phyloP scores from a whole-genome alignment of 2,113 vertebrate species.

The Tichodroma muraria region DNA sequence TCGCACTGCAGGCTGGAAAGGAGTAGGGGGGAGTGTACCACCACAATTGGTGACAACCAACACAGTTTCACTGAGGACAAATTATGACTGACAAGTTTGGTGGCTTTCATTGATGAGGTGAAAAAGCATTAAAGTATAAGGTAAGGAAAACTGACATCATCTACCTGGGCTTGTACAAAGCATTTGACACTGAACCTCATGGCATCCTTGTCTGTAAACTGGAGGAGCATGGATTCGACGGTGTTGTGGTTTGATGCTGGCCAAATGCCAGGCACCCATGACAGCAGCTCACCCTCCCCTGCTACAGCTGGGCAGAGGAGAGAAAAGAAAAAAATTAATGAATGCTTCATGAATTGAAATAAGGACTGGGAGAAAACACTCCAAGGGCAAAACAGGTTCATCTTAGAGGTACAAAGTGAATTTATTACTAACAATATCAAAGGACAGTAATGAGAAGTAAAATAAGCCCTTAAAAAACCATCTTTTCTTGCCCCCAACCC shows the following conservation, averaged over 20 bases:
- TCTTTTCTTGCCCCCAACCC: background rate
- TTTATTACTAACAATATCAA: background rate
- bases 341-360: background rate
- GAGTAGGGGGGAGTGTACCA: background rate
- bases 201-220: background rate
- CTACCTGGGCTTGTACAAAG: background rate
- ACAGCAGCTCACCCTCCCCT: background rate
- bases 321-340: background rate
- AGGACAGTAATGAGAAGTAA: background rate
- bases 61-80: background rate
- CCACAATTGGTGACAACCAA: background rate
- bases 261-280: rapidly evolving
- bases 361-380: background rate
- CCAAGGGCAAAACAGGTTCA: background rate
- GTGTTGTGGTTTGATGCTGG: background rate
- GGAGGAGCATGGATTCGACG: background rate
- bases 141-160: background rate
- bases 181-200: background rate
- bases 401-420: background rate
- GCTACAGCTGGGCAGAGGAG: background rate
- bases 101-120: background rate
- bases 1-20: background rate
- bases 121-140: background rate
- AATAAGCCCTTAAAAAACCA: background rate
- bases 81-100: background rate